These are phyloP conservation scores for Charina bottae DNA, from an alignment of 2,113 vertebrate genomes.

Conservation along the genomic window DNA sequence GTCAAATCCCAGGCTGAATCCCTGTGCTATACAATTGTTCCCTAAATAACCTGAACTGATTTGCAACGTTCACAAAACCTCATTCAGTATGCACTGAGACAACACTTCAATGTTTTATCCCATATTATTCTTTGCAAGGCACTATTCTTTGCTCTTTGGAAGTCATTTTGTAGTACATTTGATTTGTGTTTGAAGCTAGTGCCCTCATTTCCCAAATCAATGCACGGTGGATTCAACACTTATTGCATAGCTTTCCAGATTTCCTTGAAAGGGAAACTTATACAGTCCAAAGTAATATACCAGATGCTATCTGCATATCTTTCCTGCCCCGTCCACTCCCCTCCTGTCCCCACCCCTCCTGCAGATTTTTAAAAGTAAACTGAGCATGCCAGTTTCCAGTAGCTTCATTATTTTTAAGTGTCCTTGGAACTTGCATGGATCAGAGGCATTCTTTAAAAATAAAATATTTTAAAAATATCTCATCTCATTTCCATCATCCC, in stretches of 20 bases:
- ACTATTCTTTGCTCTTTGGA: background rate
- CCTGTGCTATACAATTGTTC: background rate
- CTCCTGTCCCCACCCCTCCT: too few species aligned
- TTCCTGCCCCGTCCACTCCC: too few species aligned
- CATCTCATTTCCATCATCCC: background rate
- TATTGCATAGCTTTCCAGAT: background rate
- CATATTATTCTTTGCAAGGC: background rate
- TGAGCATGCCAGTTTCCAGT: background rate
- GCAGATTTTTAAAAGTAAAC: background rate
- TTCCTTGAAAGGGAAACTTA: background rate
- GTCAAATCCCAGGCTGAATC: background rate
- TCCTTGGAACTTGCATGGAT: background rate
- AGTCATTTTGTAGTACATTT: background rate
- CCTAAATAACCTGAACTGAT: background rate
- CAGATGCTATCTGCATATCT: background rate
- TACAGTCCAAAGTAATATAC: background rate
- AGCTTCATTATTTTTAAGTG: background rate
- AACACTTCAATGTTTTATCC: background rate
- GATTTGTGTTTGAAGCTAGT: background rate
- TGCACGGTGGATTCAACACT: background rate
- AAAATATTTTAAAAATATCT: background rate
- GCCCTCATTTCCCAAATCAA: background rate
- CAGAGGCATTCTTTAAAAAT: background rate
- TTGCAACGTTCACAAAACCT: background rate
- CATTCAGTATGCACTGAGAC: background rate